Evolutionary conservation across 2,797 vertebrate species (phyloP), one percentile per base, ranked within the genome.

Genomic region (Urosaurus nigricauda): DNA sequence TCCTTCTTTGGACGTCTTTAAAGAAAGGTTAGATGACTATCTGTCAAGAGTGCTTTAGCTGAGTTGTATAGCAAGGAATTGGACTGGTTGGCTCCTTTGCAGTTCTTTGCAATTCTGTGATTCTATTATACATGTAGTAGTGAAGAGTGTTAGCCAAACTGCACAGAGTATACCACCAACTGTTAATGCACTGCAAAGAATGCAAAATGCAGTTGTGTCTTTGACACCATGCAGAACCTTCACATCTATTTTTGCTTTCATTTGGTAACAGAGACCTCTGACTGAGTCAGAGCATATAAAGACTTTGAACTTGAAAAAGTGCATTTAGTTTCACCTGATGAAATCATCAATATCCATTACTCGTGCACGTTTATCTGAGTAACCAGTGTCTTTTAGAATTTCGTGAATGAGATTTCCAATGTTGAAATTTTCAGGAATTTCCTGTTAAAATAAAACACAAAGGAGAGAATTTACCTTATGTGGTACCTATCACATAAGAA

Each of bases 291-390:
- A 35, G 14, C n/a, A 8, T 16, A 73, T 19, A 16, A 0, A 86
- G 63, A 68, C 86, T 35, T 1, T 83, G 4, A 92, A 88, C 4
- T 47, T 82, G 19, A 12, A 73, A 56, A 87, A 88, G 88, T 24
- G 0, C 13, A 47, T 8, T 73, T n/a, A 84, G 65, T 94, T 95
- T 97, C 98, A 99, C 98, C 98, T 97, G 97, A 99, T 98, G 93
- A 99, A 99, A 93, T 99, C 98, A 94, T 99, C 99, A 43, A 98
- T 99, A 95, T 99, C 99, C 98, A 99, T 99, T 84, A 98, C 97
- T 65, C 98, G 96, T 80, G 99, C 98, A 94, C 98, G 97, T 95
- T 99, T 99, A 90, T 98, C 98, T 93, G 94, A 97, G 92, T 98
- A 99, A 37, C 96, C 96, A 3, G 95, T 97, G 93, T 97, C 98